These are phyloP conservation scores for Ichneumoninae sp. DNA, from an alignment of 2,888 invertebrate species.

Conservation along the genomic window DNA sequence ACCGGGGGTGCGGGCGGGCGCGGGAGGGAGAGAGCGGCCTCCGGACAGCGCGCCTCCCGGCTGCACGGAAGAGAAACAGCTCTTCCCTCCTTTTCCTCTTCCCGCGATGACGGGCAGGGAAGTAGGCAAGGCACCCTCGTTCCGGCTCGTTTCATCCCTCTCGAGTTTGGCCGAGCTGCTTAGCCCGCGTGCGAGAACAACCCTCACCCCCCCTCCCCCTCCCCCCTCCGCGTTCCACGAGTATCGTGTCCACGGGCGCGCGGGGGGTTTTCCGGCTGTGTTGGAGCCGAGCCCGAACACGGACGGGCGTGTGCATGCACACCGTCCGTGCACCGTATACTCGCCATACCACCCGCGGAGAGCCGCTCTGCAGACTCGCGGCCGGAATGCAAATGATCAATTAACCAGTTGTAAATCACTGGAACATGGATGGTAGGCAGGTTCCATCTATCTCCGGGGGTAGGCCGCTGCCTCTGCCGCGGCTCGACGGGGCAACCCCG, in stretches of 20 bases:
- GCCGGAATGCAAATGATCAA: conserved; percentile 82
- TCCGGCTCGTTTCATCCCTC: conserved; percentile 27
- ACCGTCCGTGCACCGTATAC: not conserved
- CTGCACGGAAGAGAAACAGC: conserved; percentile 1
- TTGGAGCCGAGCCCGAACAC: conserved; percentile 1
- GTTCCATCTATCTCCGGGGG: conserved; percentile 71
- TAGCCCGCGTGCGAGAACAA: conserved; percentile 23
- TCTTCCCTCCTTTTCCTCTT: conserved; percentile 23
- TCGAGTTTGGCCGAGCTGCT: conserved; percentile 22
- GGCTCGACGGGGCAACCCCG: not conserved
- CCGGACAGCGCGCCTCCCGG: conserved; percentile 41
- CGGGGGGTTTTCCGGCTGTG: conserved; percentile 40
- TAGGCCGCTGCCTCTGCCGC: conserved; percentile 34
- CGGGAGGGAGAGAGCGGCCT: conserved; percentile 40
- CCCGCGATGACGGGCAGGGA: conserved; percentile 5
- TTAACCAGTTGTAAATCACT: conserved; percentile 81
- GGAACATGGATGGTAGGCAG: conserved; percentile 70
- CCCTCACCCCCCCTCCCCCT: not conserved
- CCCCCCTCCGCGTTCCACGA: not conserved
- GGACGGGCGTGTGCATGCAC: not conserved
- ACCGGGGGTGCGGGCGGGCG: conserved; percentile 47
- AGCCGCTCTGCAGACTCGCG: conserved; percentile 59
- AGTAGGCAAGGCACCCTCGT: conserved; percentile 27
- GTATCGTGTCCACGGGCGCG: conserved; percentile 49
- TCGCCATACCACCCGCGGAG: conserved; percentile 53